Conservation (phyloP, 2,888 invertebrate genomes). For the Esperia sulphurella region DNA sequence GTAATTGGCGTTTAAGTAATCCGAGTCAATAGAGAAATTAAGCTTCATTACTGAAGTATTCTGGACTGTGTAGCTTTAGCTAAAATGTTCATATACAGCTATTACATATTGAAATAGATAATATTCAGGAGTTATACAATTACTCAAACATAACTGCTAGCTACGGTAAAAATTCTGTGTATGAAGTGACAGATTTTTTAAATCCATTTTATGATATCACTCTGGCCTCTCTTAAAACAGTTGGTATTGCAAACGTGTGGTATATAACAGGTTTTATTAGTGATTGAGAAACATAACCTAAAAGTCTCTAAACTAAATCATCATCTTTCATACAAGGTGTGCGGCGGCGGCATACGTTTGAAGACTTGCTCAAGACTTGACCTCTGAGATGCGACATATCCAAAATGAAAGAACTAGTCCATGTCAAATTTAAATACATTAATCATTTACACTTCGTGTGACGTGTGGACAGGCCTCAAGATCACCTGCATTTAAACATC, state of each 20-base stretch:
- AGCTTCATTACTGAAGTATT: conserved; percentile 32
- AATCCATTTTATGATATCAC: too few species aligned
- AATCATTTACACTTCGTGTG: conserved; percentile 47
- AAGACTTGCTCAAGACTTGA: conserved; percentile 28
- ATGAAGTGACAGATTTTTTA: too few species aligned
- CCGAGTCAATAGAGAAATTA: conserved; percentile 50
- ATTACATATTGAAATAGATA: too few species aligned
- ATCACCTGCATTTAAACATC: conserved; percentile 59
- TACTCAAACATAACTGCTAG: too few species aligned
- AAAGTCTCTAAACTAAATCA: not conserved
- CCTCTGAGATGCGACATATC: conserved; percentile 33
- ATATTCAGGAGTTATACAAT: too few species aligned
- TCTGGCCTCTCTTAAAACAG: not conserved
- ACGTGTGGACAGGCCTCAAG: conserved; percentile 53
- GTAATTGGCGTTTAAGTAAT: conserved; percentile 48
- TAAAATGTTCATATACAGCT: too few species aligned
- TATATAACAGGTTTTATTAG: not conserved
- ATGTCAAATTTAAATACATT: conserved; percentile 46
- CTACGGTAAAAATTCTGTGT: too few species aligned
- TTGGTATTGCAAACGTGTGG: not conserved
- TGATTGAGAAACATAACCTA: conserved; percentile 7
- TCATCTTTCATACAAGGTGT: conserved; percentile 1
- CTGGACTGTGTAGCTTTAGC: not conserved
- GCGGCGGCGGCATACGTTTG: conserved; percentile 13
- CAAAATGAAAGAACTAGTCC: conserved; percentile 30